phyloP scores from a whole-genome alignment of 23 tunicate species.

The Styela plicata region DNA sequence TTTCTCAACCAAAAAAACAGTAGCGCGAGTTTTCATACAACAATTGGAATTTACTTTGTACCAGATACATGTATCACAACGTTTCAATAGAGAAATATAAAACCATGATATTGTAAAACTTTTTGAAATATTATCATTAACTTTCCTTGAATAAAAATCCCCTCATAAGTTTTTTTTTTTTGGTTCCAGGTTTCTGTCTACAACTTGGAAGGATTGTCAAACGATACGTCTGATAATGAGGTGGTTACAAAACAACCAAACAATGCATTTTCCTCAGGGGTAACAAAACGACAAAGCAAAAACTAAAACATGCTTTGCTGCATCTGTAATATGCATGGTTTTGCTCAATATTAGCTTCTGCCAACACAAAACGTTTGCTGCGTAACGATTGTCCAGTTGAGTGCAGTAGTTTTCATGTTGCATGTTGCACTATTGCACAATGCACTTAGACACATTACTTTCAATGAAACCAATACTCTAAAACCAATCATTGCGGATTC shows the following conservation, averaged over 20 bases:
- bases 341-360: background rate
- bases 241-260: background rate
- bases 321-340: background rate
- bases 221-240: background rate
- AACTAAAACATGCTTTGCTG: background rate
- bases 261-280: background rate
- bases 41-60: no score
- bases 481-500: no score
- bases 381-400: background rate
- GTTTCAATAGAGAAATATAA: no score
- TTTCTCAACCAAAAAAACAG: no score
- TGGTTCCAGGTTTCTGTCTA: background rate
- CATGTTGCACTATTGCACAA: background rate
- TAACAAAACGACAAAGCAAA: background rate
- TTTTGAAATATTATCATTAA: no score
- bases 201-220: background rate
- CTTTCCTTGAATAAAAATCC: no score
- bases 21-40: no score
- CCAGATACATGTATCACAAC: no score
- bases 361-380: background rate
- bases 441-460: no score
- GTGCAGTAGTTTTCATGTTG: background rate
- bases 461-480: no score
- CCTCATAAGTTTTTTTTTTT: conserved; percentile 10
- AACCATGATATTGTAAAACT: no score